Conservation (phyloP, 1,140 invertebrate genomes). For the Metopolophium dirhodum region DNA sequence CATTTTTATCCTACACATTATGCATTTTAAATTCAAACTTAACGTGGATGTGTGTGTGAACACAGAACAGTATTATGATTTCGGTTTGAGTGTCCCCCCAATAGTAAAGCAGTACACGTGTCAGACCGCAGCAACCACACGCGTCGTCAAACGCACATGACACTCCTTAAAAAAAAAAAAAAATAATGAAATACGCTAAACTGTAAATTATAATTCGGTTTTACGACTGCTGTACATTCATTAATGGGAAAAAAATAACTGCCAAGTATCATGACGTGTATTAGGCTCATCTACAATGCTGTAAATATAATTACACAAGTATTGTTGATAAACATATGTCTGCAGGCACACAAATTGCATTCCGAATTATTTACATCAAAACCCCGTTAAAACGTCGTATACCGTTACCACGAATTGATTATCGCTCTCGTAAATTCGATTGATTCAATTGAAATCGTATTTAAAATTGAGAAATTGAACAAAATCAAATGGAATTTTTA, state of each 20-base stretch:
- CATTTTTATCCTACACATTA: neutral
- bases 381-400: neutral
- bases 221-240: neutral
- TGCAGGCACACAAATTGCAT: neutral
- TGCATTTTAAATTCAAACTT: neutral
- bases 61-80: neutral
- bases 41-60: neutral
- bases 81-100: neutral
- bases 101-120: constrained; percentile 23
- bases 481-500: neutral
- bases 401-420: neutral
- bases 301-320: constrained; percentile 11
- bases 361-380: neutral
- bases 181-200: neutral
- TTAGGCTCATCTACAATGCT: neutral
- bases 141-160: constrained; percentile 31
- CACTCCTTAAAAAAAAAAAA: constrained; percentile 1
- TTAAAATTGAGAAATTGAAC: neutral
- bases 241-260: constrained; percentile 41
- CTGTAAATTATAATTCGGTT: constrained; percentile 32
- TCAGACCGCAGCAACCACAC: constrained; percentile 41
- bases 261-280: neutral
- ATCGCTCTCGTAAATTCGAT: neutral
- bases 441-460: neutral
- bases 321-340: constrained; percentile 19